phyloP scores from a whole-genome alignment of 2,113 vertebrate species.

The Hippopotamus amphibius region DNA sequence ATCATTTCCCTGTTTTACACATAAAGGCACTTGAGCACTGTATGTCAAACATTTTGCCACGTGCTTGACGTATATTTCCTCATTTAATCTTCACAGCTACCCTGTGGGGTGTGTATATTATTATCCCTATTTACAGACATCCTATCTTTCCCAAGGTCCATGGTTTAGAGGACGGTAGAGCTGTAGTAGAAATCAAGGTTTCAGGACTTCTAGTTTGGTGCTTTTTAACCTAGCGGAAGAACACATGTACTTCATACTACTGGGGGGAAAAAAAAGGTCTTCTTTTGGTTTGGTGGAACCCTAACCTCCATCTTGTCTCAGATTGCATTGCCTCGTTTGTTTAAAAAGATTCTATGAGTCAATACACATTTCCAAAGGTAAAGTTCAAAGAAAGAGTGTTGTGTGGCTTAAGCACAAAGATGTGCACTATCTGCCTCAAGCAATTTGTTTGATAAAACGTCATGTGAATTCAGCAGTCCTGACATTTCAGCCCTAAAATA shows the following conservation, averaged over 20 bases:
- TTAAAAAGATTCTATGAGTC: constrained; percentile 10
- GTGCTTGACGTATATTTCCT: neutral
- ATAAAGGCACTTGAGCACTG: neutral
- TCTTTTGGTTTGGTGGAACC: neutral
- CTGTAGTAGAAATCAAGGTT: neutral
- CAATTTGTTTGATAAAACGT: neutral
- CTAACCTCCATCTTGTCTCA: neutral
- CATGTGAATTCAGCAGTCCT: neutral
- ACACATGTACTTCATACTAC: neutral
- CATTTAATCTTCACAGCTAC: neutral
- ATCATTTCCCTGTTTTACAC: neutral
- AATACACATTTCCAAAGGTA: neutral
- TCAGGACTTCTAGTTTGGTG: neutral
- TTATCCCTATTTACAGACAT: neutral
- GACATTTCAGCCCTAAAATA: neutral
- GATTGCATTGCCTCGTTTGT: neutral
- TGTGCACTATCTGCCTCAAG: neutral
- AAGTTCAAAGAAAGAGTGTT: neutral
- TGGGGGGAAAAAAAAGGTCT: neutral
- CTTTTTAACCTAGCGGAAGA: neutral
- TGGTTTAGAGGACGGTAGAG: neutral
- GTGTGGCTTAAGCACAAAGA: neutral
- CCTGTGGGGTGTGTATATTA: neutral
- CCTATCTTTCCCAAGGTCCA: neutral
- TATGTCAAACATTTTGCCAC: neutral